Evolutionary conservation across 2,797 vertebrate species (phyloP).

Genomic region (Cuniculus paca): DNA sequence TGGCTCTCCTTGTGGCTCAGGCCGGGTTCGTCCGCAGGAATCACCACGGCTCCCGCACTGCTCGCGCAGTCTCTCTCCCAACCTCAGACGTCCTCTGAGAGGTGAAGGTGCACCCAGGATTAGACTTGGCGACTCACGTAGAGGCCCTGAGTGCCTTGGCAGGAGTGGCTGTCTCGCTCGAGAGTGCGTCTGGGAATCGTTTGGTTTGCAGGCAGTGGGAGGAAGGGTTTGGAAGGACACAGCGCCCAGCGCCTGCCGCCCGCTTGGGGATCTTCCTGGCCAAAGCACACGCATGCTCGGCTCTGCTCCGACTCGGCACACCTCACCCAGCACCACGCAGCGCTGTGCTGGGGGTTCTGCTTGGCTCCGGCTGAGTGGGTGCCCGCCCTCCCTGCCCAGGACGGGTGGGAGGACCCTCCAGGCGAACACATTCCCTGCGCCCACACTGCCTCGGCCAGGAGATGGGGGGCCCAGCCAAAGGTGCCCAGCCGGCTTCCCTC

Average conservation of each 20-base stretch:
- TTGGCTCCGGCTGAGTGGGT: background rate
- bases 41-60: no score
- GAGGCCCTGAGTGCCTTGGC: background rate
- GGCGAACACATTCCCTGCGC: background rate
- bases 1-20: rapidly evolving
- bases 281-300: no score
- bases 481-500: slow-evolving; percentile 58
- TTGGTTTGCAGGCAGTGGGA: background rate
- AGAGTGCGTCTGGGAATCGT: background rate
- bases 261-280: background rate
- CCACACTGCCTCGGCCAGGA: background rate
- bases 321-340: no score
- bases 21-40: rapidly evolving
- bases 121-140: background rate
- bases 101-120: background rate
- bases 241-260: background rate
- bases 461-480: slow-evolving; percentile 40
- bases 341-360: background rate
- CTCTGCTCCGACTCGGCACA: rapidly evolving
- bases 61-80: background rate
- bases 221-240: background rate
- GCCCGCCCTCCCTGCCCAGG: no score
- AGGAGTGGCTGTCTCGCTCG: background rate
- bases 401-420: background rate
- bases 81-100: background rate